These are phyloP conservation scores for Microchrysa polita DNA, from an alignment of 2,888 invertebrate genomes.

Conservation along the genomic window DNA sequence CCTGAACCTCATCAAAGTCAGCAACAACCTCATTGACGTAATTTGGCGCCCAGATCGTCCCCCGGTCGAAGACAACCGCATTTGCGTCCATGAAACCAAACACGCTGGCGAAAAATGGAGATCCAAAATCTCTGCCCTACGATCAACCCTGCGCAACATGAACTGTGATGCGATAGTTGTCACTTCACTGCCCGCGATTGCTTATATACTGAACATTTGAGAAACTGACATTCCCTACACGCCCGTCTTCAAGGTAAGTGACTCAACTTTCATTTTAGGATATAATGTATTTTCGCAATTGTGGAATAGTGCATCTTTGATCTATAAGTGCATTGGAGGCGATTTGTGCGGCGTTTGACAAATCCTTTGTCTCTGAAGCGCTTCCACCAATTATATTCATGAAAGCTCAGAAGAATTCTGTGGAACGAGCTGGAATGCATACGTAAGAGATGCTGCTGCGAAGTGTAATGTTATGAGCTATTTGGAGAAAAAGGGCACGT, in stretches of 20 bases:
- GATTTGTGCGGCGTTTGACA: conserved; percentile 70
- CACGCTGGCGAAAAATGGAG: conserved; percentile 77
- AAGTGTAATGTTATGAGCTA: conserved; percentile 86
- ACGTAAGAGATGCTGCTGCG: conserved; percentile 86
- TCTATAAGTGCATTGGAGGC: conserved; percentile 78
- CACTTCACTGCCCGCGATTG: conserved; percentile 86
- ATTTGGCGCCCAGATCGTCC: conserved; percentile 79
- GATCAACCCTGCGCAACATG: conserved; percentile 70
- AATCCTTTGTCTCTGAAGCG: conserved; percentile 68
- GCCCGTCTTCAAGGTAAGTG: conserved; percentile 76
- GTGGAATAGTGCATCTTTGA: conserved; percentile 76
- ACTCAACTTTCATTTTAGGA: conserved; percentile 16
- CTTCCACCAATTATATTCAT: conserved; percentile 85
- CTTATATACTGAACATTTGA: conserved; percentile 89
- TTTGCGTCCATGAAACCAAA: conserved; percentile 70
- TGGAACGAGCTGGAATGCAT: conserved; percentile 84
- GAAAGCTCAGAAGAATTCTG: conserved; percentile 87
- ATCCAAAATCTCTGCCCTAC: conserved; percentile 75
- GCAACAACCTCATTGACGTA: conserved; percentile 77
- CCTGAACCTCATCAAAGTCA: conserved; percentile 57
- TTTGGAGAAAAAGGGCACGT: conserved; percentile 75
- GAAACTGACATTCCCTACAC: conserved; percentile 84
- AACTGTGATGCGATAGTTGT: conserved; percentile 82
- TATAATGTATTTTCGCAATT: conserved; percentile 69
- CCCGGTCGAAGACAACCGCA: conserved; percentile 67